phyloP scores from a whole-genome alignment of 2,113 vertebrate genomes.

The Gambusia holbrooki region DNA sequence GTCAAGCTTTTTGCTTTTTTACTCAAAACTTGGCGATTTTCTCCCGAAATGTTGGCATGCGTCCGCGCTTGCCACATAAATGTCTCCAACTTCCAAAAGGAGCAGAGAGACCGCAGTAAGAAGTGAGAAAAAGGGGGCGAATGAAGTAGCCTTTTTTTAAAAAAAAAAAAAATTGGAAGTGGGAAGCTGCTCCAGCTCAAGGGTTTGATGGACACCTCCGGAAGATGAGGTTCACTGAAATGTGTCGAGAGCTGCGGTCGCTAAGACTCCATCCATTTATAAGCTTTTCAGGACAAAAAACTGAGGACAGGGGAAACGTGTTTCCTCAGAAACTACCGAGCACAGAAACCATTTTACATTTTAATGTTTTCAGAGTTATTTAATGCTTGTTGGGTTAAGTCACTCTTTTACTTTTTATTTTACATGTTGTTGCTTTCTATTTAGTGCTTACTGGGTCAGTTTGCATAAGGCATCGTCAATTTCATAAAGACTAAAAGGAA shows the following conservation, averaged over 20 bases:
- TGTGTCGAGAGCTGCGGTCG: background rate
- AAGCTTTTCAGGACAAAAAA: background rate
- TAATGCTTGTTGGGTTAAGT: background rate
- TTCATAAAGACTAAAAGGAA: too few relatives aligned
- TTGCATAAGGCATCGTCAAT: background rate
- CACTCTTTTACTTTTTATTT: too few relatives aligned
- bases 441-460: background rate
- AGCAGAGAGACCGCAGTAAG: too few relatives aligned
- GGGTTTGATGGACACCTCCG: conserved; percentile 15
- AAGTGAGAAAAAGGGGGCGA: too few relatives aligned
- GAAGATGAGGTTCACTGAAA: conserved; percentile 1
- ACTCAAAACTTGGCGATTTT: too few relatives aligned
- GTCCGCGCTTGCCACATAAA: too few relatives aligned
- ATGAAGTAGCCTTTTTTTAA: too few relatives aligned
- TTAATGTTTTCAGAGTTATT: background rate
- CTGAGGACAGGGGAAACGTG: background rate
- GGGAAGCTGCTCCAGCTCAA: background rate
- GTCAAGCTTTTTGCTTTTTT: too few relatives aligned
- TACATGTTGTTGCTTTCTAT: too few relatives aligned
- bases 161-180: too few relatives aligned
- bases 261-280: background rate
- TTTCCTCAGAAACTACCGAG: background rate
- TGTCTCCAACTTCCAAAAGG: too few relatives aligned
- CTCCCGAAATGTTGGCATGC: too few relatives aligned
- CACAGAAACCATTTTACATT: background rate